Evolutionary conservation across 1,140 invertebrate species (phyloP).

Genomic region (Metopolophium dirhodum): DNA sequence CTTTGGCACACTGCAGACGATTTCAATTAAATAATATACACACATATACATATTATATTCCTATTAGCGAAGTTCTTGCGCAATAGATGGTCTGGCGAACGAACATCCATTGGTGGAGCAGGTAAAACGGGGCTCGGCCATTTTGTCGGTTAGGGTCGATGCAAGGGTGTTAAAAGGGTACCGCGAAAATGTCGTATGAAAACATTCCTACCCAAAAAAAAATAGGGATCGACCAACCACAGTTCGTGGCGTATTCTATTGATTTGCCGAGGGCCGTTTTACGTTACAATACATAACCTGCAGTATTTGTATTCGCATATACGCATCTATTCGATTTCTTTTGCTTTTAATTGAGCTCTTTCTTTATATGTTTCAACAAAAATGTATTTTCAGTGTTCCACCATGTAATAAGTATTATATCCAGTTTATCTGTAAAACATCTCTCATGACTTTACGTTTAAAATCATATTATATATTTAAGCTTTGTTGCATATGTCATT

Average conservation of each 20-base stretch:
- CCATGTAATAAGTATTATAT: not conserved
- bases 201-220: constrained; percentile 12
- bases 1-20: not conserved
- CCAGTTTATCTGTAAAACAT: not conserved
- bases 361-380: not conserved
- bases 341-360: not conserved
- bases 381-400: not conserved
- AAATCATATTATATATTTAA: not conserved
- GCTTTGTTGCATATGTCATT: not conserved
- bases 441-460: not conserved
- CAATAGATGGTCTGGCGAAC: not conserved
- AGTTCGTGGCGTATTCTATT: not conserved
- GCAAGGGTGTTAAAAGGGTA: constrained; percentile 39
- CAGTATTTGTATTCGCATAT: not conserved
- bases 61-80: not conserved
- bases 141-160: constrained; percentile 36
- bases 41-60: not conserved
- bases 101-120: constrained; percentile 31
- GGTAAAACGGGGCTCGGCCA: constrained; percentile 37
- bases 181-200: constrained; percentile 37
- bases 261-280: constrained; percentile 19
- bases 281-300: not conserved
- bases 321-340: not conserved
- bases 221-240: constrained; percentile 19
- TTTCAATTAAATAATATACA: not conserved